Evolutionary conservation across 2,113 vertebrate species (phyloP), one percentile per base, ranked within the genome.

Genomic region (Cervus canadensis): DNA sequence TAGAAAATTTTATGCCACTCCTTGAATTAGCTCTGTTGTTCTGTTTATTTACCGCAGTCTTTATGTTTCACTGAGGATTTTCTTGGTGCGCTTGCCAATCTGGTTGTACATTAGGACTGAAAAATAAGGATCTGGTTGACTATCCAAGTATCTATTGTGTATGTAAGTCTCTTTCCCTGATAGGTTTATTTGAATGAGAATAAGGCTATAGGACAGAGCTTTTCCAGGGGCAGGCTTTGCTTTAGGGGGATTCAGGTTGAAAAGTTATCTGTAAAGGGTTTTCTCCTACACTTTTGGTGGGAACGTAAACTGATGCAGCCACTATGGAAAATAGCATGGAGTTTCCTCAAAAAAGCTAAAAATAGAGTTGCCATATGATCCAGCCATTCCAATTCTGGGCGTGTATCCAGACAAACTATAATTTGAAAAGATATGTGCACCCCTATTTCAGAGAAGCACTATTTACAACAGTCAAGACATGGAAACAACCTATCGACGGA

Each of bases 121-220:
- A 57, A 95, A 91, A 48, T 45, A 91, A 88, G 7, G 17, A 89
- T 17, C 59, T 10, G 26, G 5, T 26, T 54, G 67, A 79, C n/a
- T 50, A 43, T 74, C 17, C 43, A 33, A 67, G 48, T 48, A 86
- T 12, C 16, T 83, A 5, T 7, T 95, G 50, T 57, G 13, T 30
- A 52, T 59, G 7, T 52, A 64, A 89, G 21, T 52, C 45, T 74
- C 9, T 94, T 89, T n/a, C 26, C 3, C 21, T 45, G 23, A 2
- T 26, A 21, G 83, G 26, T 54, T 93, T 96, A 71, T 43, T 21
- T 50, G 28, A 91, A 28, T 56, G 54, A 74, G 50, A 89, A 71
- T 23, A 48, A 30, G 56, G 6, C 6, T 43, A 25, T 2, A 33
- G 6, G 59, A 16, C 14, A 85, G 45, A 92, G 14, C 1, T 88